A percentile compares a stretch with the other conserved stretches of the same genome.
These are phyloP conservation scores for Oreortyx pictus DNA, from an alignment of 2,797 vertebrate genomes.

Conservation along the genomic window DNA sequence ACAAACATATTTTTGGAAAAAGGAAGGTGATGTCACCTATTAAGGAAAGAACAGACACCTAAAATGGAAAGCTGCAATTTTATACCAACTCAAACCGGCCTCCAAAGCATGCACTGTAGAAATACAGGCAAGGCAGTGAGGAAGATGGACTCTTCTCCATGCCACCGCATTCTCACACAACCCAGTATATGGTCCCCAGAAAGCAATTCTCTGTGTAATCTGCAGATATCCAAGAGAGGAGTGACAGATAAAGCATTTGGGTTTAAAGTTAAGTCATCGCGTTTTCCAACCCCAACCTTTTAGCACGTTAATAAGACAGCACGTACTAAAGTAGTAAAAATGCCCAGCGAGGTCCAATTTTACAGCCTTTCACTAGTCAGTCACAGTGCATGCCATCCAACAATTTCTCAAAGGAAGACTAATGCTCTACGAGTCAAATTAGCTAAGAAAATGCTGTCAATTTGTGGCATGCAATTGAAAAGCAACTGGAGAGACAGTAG, in stretches of 20 bases:
- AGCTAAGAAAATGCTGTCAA: constrained; percentile 11
- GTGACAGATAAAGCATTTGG: neutral
- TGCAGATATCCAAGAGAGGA: neutral
- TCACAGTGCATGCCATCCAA: neutral
- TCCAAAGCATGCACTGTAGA: neutral
- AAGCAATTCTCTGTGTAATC: neutral
- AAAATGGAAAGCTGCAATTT: neutral
- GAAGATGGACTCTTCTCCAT: neutral
- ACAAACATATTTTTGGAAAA: neutral
- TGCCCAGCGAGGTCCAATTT: neutral
- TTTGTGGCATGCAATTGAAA: neutral
- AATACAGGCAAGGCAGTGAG: neutral
- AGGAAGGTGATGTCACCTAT: neutral
- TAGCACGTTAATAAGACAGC: constrained; percentile 2
- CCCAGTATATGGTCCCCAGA: neutral
- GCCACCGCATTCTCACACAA: neutral
- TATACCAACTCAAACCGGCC: neutral
- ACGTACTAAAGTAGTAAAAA: neutral
- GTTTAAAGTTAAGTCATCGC: neutral
- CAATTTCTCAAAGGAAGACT: constrained; percentile 12
- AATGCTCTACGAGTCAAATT: neutral
- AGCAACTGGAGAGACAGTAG: neutral
- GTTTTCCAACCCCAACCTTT: constrained; percentile 5
- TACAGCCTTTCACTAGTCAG: constrained; percentile 16
- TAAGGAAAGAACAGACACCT: neutral